Evolutionary conservation across 2,113 vertebrate species (phyloP).

Genomic region (mouse (Mus musculus)): GRCm39 chr1:65343001-65343500

Average conservation of each 20-base stretch:
- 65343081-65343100: constrained; percentile 17
- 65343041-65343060: background rate
- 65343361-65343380: background rate
- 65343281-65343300: constrained; percentile 22
- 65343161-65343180: background rate
- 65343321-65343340: constrained; percentile 24
- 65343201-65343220: background rate
- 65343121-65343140: background rate
- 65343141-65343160: background rate
- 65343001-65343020: background rate
- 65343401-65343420: constrained; percentile 1
- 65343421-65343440: background rate
- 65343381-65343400: constrained; percentile 31
- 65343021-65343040: background rate
- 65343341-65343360: constrained; percentile 7
- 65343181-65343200: background rate
- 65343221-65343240: background rate
- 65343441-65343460: background rate
- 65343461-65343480: constrained; percentile 8
- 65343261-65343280: constrained; percentile 13
- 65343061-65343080: constrained; percentile 3
- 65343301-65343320: constrained; percentile 45
- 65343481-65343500: background rate
- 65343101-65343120: background rate
- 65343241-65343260: constrained; percentile 42